Evolutionary conservation across 2,797 vertebrate genomes (phyloP).

Genomic region (Peromyscus melanophrys): DNA sequence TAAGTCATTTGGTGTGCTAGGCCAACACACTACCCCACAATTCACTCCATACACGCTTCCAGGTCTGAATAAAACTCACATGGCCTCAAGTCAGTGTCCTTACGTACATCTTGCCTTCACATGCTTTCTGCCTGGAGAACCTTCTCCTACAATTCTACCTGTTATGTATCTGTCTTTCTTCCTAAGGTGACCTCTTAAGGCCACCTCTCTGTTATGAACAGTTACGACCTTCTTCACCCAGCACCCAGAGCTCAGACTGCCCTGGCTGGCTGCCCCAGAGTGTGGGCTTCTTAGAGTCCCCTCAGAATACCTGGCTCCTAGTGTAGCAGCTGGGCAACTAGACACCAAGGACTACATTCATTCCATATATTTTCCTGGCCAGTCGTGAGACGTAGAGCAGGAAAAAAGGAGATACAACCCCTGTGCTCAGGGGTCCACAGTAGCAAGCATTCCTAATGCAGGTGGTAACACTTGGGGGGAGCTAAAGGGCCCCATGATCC

Average conservation of each 20-base stretch:
- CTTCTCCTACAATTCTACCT: not conserved
- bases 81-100: not conserved
- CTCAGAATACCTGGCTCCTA: not conserved
- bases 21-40: not conserved
- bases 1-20: not conserved
- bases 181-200: not conserved
- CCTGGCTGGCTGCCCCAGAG: not conserved
- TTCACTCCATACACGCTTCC: not conserved
- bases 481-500: not conserved
- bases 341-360: not conserved
- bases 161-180: not conserved
- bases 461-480: not conserved
- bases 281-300: not conserved
- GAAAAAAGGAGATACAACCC: not conserved
- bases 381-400: not conserved
- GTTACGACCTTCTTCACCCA: not conserved
- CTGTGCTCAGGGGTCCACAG: not conserved
- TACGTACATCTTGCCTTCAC: not conserved
- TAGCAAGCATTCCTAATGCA: not conserved
- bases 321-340: not conserved
- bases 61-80: not conserved
- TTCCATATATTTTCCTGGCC: not conserved
- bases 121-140: not conserved
- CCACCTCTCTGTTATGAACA: not conserved
- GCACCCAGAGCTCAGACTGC: not conserved